These are phyloP conservation scores for Eupithecia pulchellata DNA, from an alignment of 2,888 invertebrate species.

Conservation along the genomic window DNA sequence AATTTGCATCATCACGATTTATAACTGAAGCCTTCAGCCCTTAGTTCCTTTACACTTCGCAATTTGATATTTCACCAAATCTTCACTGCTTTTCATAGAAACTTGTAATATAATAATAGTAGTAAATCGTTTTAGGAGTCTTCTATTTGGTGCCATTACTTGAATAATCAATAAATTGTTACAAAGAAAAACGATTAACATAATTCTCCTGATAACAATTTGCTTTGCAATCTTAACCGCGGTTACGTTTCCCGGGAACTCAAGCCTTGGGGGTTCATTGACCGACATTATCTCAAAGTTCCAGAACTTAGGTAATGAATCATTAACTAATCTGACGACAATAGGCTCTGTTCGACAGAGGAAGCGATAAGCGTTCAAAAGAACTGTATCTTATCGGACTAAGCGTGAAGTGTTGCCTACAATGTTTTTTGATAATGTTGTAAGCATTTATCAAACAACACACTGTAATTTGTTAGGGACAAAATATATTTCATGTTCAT, in stretches of 20 bases:
- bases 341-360: slow-evolving; percentile 68
- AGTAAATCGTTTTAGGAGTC: no score
- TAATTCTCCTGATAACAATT: slow-evolving; percentile 25
- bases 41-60: neutral
- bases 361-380: slow-evolving; percentile 74
- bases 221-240: slow-evolving; percentile 22
- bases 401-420: slow-evolving; percentile 45
- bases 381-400: slow-evolving; percentile 65
- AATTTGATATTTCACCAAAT: neutral
- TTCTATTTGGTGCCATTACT: neutral
- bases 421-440: slow-evolving; percentile 40
- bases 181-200: neutral
- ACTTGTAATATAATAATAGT: neutral
- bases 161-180: neutral
- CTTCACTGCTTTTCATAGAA: neutral
- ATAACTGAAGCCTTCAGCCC: slow-evolving; percentile 6
- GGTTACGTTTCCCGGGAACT: slow-evolving; percentile 41
- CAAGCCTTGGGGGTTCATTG: slow-evolving; percentile 40
- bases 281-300: slow-evolving; percentile 49
- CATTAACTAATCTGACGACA: slow-evolving; percentile 73
- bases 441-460: slow-evolving; percentile 39
- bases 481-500: neutral
- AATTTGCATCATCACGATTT: slow-evolving; percentile 19
- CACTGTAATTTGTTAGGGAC: neutral
- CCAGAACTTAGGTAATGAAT: slow-evolving; percentile 65